Evolutionary conservation across 2,888 invertebrate genomes (phyloP), one percentile per base, ranked within the genome.

Genomic region (Sinelater perroti): DNA sequence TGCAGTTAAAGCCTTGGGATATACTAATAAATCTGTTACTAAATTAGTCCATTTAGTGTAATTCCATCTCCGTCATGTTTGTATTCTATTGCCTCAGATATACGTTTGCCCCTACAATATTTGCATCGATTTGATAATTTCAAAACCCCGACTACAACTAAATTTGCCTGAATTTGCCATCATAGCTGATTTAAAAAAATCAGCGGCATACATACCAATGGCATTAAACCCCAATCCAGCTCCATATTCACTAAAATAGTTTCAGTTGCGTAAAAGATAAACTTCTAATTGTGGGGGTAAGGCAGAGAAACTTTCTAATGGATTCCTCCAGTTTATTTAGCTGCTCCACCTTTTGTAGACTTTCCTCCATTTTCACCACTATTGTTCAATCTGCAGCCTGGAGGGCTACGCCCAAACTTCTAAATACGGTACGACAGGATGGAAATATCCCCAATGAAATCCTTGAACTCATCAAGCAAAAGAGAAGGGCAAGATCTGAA

Each of bases 61-160:
- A 87, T 76, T 53, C 86, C 83, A 56, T 81, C 76, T 33, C 83
- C 83, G 16, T 77, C 75, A 31, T 85, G 80, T 56, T 85, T 85
- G 74, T 95, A 95, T 0, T 94, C 95, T 91, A 95, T 90, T 55
- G 88, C 85, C 68, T 87, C 85, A 56, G 95, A 86, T 71, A 95
- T 82, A 40, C 80, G 72, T 92, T 91, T 1, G 90, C 90, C 46
- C 90, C 90, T 16, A 87, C 82, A 70, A 95, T 81, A 75, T 92
- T 89, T 1, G 89, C 86, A 69, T 91, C 90, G 31, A 95, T 87
- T 73, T 93, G 90, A 75, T 95, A 93, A 72, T 92, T 91, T 79
- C 87, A 95, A 78, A 89, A 94, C 5, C 95, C 95, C 62, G 89
- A 89, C 78, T 92, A 94, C 66, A 91, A 82, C 93, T 93, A 76